A percentile compares a stretch with the other conserved stretches of the same genome.
Conservation (phyloP, 2,113 vertebrate genomes). For the Symphodus melops region DNA sequence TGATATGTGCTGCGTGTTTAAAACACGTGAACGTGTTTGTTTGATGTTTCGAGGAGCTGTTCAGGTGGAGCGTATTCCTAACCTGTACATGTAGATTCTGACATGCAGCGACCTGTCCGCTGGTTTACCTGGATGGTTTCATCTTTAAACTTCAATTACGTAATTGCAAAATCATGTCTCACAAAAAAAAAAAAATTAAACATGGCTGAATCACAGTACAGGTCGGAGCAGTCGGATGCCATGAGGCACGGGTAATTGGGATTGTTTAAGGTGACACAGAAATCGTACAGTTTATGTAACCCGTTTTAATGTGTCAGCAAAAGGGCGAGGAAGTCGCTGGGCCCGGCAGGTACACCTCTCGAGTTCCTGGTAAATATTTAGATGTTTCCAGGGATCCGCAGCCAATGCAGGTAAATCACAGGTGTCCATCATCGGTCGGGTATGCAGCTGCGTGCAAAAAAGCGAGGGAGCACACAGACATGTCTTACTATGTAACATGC, state of each 20-base stretch:
- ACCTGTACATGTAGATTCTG: background rate
- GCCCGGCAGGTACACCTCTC: background rate
- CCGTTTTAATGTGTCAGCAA: conserved; percentile 32
- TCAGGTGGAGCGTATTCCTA: too few species aligned
- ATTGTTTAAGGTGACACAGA: conserved; percentile 16
- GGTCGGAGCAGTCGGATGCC: conserved; percentile 11
- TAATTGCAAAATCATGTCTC: background rate
- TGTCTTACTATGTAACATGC: conserved; percentile 36
- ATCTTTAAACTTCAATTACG: background rate
- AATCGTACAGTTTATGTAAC: conserved; percentile 52
- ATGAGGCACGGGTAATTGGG: conserved; percentile 3
- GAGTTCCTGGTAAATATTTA: conserved; percentile 63
- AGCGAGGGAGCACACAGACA: conserved; percentile 34
- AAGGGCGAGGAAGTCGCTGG: conserved; percentile 7
- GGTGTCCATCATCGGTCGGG: conserved; percentile 67
- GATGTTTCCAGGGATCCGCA: conserved; percentile 64
- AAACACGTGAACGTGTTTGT: too few species aligned
- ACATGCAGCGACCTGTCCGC: background rate
- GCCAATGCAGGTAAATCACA: conserved; percentile 57
- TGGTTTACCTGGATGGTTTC: background rate
- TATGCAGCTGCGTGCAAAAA: conserved; percentile 73
- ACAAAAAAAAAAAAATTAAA: background rate
- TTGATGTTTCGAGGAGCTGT: too few species aligned
- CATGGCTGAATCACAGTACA: conserved; percentile 4
- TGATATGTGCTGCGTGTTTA: too few species aligned